Evolutionary conservation across 2,888 invertebrate species (phyloP).

Genomic region (Chrysolina oricalcia): DNA sequence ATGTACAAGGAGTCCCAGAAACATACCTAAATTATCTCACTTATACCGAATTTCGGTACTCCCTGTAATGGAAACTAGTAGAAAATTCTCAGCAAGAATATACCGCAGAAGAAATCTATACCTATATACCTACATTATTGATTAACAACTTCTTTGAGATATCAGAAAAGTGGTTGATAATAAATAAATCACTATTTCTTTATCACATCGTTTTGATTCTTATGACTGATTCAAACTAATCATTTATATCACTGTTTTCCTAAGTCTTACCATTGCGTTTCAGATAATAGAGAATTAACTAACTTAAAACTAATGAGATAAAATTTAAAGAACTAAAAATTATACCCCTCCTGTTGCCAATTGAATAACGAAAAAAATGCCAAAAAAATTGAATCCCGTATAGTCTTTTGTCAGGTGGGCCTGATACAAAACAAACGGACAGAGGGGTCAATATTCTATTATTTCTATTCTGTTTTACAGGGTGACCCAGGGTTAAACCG

Average conservation of each 20-base stretch:
- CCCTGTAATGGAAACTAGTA: neutral
- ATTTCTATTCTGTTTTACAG: neutral
- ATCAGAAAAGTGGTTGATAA: slow-evolving; percentile 14
- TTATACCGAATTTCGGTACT: neutral
- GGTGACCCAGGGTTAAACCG: too few species aligned
- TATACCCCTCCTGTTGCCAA: too few species aligned
- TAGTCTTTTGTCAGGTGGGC: too few species aligned
- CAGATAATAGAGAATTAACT: neutral
- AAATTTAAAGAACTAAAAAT: neutral
- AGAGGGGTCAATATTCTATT: neutral
- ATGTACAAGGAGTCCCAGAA: neutral
- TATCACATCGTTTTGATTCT: slow-evolving; percentile 33
- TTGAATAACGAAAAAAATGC: too few species aligned
- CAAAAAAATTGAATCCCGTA: too few species aligned
- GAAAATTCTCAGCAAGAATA: neutral
- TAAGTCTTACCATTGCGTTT: slow-evolving; percentile 1
- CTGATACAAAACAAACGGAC: neutral
- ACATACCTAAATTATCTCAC: neutral
- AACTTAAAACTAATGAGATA: slow-evolving; percentile 4
- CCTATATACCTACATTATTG: slow-evolving; percentile 15
- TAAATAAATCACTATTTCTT: slow-evolving; percentile 27
- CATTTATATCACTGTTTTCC: slow-evolving; percentile 8
- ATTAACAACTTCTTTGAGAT: slow-evolving; percentile 16
- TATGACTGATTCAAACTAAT: slow-evolving; percentile 17
- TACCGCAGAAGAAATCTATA: neutral